These are phyloP conservation scores for Micropoecilia bifurca DNA, from an alignment of 2,797 vertebrate species.

Conservation along the genomic window DNA sequence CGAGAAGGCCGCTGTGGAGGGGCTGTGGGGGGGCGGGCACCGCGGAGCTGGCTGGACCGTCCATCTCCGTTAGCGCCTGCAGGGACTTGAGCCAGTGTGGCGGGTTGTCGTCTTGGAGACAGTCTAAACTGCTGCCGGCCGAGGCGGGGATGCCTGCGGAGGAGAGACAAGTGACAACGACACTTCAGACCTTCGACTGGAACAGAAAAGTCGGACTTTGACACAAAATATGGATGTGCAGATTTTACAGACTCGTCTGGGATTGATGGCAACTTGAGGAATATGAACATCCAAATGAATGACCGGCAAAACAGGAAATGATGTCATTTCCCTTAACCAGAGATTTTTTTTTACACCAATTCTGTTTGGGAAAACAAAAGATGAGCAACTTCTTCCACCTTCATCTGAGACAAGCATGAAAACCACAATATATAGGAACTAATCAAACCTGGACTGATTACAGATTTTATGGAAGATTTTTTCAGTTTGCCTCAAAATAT, in stretches of 20 bases:
- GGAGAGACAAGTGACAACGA: conserved; percentile 15
- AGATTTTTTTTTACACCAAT: neutral
- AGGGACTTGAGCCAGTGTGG: conserved; percentile 99
- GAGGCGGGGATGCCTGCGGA: conserved; percentile 92
- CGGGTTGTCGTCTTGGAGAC: conserved; percentile 98
- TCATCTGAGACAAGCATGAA: neutral
- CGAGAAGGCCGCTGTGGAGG: conserved; percentile 84
- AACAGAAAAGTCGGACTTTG: neutral
- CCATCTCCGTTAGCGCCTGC: conserved; percentile 98
- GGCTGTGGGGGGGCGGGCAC: conserved; percentile 82
- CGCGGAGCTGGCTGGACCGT: conserved; percentile 86
- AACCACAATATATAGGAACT: neutral
- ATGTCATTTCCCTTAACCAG: neutral
- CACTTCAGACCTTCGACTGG: neutral
- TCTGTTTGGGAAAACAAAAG: neutral
- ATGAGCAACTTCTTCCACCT: neutral
- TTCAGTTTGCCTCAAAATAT: neutral
- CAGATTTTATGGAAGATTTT: neutral
- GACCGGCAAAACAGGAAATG: too few relatives aligned
- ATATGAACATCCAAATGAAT: neutral
- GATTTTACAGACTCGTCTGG: neutral
- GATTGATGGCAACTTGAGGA: neutral
- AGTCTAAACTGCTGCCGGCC: conserved; percentile 95
- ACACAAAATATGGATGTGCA: neutral
- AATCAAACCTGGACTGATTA: neutral